phyloP scores from a whole-genome alignment of 1,140 invertebrate species.

The Pristionchus pacificus region DNA sequence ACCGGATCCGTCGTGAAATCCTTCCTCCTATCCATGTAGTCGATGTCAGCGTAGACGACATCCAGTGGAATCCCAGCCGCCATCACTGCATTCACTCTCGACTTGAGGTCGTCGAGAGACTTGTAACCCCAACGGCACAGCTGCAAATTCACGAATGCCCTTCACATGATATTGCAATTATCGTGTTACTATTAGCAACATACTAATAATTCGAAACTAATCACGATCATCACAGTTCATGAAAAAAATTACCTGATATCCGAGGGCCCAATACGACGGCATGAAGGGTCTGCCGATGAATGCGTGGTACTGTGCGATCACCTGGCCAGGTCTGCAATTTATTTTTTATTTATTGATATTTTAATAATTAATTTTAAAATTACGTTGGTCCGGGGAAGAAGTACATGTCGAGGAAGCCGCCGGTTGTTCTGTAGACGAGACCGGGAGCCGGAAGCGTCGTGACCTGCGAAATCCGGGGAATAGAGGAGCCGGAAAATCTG shows the following conservation, averaged over 20 bases:
- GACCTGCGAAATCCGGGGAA: too few species aligned
- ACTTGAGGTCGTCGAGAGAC: slow-evolving; percentile 67
- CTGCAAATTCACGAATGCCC: slow-evolving; percentile 42
- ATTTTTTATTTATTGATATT: too few species aligned
- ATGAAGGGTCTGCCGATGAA: slow-evolving; percentile 52
- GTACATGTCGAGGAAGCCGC: slow-evolving; percentile 59
- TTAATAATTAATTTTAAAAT: too few species aligned
- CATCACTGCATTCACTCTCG: slow-evolving; percentile 53
- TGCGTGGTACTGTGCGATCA: slow-evolving; percentile 62
- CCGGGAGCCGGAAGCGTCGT: slow-evolving; percentile 47
- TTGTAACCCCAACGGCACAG: slow-evolving; percentile 70
- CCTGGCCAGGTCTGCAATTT: slow-evolving; percentile 59
- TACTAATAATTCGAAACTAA: not conserved
- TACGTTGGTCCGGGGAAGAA: slow-evolving; percentile 61
- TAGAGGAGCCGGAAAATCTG: slow-evolving; percentile 71
- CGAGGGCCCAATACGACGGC: slow-evolving; percentile 60
- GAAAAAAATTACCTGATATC: slow-evolving; percentile 42
- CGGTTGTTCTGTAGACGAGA: slow-evolving; percentile 47
- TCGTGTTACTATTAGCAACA: not conserved
- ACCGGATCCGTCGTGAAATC: slow-evolving; percentile 75
- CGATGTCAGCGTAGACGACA: slow-evolving; percentile 62
- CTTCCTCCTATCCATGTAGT: slow-evolving; percentile 80
- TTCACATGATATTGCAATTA: slow-evolving; percentile 1
- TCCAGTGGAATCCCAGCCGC: slow-evolving; percentile 54
- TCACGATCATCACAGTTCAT: not conserved